These are phyloP conservation scores for Anguilla pacifica DNA, from an alignment of 2,797 vertebrate genomes.

Conservation along the genomic window DNA sequence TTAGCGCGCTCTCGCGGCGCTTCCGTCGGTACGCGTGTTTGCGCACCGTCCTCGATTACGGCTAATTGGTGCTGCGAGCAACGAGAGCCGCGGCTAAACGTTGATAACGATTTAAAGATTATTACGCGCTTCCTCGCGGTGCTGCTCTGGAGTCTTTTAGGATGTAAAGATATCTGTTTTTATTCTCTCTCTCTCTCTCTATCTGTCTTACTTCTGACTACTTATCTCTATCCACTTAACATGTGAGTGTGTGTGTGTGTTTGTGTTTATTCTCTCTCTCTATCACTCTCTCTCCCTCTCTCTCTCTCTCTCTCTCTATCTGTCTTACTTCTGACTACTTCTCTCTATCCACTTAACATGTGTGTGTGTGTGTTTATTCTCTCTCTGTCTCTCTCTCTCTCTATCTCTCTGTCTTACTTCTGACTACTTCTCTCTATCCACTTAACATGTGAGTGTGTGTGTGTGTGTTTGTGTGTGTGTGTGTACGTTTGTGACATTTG, in stretches of 20 bases:
- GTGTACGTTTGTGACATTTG: neutral
- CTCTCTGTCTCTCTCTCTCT: no score
- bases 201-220: no score
- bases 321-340: no score
- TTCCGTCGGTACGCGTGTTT: neutral
- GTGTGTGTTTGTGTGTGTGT: neutral
- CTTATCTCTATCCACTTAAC: neutral
- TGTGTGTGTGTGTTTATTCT: no score
- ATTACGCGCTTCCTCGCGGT: constrained; percentile 10
- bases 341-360: no score
- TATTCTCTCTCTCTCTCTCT: neutral
- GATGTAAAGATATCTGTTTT: neutral
- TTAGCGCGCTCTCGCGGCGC: neutral
- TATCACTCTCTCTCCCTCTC: no score
- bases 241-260: neutral
- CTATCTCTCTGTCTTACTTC: no score
- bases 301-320: no score
- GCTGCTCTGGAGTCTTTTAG: neutral
- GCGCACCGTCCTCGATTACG: neutral
- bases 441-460: neutral
- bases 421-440: neutral
- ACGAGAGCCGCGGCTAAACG: neutral
- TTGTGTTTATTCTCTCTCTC: no score
- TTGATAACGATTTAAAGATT: constrained; percentile 25
- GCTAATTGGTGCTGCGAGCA: constrained; percentile 18